Base-by-base conservation (phyloP, 2,797 vertebrate genomes). In the Cetoscarus ocellatus region DNA sequence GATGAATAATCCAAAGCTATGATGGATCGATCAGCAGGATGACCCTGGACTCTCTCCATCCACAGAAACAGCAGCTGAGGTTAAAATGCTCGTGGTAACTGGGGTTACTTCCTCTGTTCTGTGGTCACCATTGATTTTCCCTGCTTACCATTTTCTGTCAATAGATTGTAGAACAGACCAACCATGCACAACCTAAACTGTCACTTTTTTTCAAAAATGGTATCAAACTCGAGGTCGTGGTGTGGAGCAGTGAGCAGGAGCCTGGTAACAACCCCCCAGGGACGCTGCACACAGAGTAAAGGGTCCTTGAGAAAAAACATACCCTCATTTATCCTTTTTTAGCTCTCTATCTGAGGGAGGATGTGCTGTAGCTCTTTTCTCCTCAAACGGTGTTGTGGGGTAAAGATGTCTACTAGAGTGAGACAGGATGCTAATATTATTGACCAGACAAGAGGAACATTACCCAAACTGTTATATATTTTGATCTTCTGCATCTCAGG, bases 1-100 rank as follows among this genome's bases (percentile, higher is more conserved):
- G 53, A 53, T 6, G 15, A 51, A 40, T 57, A 83, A 75, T 51
- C 74, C 62, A 80, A 81, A 75, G 60, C 61, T 3, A 54, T 73
- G 34, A 17, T 10, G 10, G 66, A 75, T 73, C 55, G 34, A 77
- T 83, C 1, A 1, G 17, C 34, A 62, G 55, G 52, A 60, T 60
- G 52, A 73, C 48, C 80, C 61, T 60, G 63, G n/a, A 67, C 47
- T 18, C 7, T 50, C 42, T 69, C 36, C 45, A 40, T 17, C 71
- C 61, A 42, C 17, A 12, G 10, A 9, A 54, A 45, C 45, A 48
- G 42, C 17, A 54, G 43, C 6, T 1, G 12, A 55, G 60, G 68
- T 77, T 67, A 12, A 73, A 58, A 60, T 42, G 35, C 35, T 57
- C 11, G 17, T 45, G 43, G 12, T 62, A 42, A 66, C 2, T 34